phyloP scores from a whole-genome alignment of 1,140 invertebrate genomes.

The Conus betulinus region DNA sequence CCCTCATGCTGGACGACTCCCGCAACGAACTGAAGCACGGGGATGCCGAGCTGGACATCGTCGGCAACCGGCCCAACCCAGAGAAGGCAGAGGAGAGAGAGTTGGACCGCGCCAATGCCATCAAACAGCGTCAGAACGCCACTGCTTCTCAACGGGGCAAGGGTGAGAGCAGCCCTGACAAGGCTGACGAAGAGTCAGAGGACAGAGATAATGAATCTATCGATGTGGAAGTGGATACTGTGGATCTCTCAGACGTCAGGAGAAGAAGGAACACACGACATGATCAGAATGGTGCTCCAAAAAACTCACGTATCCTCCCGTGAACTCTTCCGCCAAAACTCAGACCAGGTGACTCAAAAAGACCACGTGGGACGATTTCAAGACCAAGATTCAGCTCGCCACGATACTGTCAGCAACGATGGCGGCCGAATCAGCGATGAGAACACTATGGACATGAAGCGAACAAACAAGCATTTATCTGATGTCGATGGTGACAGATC shows the following conservation, averaged over 20 bases:
- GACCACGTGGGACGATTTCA: too few relatives aligned
- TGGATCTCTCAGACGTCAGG: not conserved
- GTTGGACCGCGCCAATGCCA: not conserved
- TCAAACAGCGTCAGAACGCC: not conserved
- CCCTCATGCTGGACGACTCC: not conserved
- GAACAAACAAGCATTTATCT: too few relatives aligned
- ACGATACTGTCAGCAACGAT: too few relatives aligned
- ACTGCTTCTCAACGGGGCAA: not conserved
- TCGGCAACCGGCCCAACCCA: not conserved
- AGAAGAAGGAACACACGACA: not conserved
- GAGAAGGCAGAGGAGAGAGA: not conserved
- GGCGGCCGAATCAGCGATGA: too few relatives aligned
- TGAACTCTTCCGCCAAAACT: not conserved
- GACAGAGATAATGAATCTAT: not conserved
- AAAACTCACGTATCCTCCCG: not conserved
- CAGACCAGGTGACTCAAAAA: not conserved
- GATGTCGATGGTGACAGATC: too few relatives aligned
- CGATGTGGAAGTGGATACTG: not conserved
- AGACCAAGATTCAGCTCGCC: too few relatives aligned
- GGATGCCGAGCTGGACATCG: not conserved
- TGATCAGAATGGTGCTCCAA: not conserved
- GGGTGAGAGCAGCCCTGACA: too few relatives aligned
- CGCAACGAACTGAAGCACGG: not conserved
- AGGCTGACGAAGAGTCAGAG: not conserved
- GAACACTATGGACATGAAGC: too few relatives aligned